Conservation (phyloP, 2,888 invertebrate genomes). For the Macaria notata region DNA sequence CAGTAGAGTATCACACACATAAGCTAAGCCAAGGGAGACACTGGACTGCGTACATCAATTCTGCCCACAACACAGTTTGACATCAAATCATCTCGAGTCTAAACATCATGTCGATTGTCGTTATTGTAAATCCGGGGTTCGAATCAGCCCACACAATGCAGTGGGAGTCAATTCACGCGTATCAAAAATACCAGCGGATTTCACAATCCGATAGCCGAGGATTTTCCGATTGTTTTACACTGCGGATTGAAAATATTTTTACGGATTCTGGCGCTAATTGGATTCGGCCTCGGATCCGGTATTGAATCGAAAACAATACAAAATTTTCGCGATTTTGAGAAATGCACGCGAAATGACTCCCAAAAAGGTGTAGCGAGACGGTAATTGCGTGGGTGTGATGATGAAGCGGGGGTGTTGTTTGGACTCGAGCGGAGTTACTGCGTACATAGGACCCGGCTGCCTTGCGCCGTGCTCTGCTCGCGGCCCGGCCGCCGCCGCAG, state of each 20-base stretch:
- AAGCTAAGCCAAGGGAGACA: constrained; percentile 67
- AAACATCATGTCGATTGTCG: constrained; percentile 43
- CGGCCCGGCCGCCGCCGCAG: constrained; percentile 85
- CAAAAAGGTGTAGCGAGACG: not conserved
- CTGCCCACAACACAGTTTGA: constrained; percentile 63
- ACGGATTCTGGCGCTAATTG: constrained; percentile 7
- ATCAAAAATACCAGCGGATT: constrained; percentile 8
- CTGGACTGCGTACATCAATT: constrained; percentile 60
- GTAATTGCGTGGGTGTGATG: constrained; percentile 7
- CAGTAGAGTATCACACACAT: constrained; percentile 53
- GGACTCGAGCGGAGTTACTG: constrained; percentile 59
- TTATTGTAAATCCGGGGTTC: not conserved
- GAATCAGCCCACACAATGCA: constrained; percentile 16
- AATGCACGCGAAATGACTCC: constrained; percentile 15
- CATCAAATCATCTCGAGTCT: constrained; percentile 61
- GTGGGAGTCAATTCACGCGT: constrained; percentile 12
- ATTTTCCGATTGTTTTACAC: constrained; percentile 9
- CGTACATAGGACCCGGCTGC: constrained; percentile 86
- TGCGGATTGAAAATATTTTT: constrained; percentile 3
- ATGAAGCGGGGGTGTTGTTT: constrained; percentile 49
- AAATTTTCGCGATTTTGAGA: not conserved
- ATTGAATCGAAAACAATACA: constrained; percentile 1
- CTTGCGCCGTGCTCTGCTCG: constrained; percentile 69
- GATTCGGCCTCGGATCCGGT: constrained; percentile 1
- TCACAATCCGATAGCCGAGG: not conserved